Percentiles rank a stretch among this genome's conserved stretches.
Evolutionary conservation across 2,797 vertebrate species (phyloP).

Genomic region (Lindbergichthys nudifrons): DNA sequence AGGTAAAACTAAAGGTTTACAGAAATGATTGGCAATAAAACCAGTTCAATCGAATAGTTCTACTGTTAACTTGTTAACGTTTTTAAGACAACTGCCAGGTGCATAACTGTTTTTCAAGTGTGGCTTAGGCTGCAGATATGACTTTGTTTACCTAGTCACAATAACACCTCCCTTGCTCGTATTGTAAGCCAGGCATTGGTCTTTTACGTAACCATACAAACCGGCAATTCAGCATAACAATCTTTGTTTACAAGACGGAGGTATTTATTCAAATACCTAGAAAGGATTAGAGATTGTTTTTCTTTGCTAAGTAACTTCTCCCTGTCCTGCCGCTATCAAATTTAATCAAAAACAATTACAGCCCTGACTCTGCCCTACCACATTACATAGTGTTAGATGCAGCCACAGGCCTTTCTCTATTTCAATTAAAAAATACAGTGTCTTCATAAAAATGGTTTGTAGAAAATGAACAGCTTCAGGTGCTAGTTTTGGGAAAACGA

Average conservation of each 20-base stretch:
- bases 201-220: conserved; percentile 24
- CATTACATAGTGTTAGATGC: conserved; percentile 30
- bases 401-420: conserved; percentile 49
- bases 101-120: neutral
- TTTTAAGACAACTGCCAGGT: neutral
- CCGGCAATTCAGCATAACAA: conserved; percentile 24
- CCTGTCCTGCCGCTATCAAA: conserved; percentile 43
- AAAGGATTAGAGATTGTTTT: conserved; percentile 37
- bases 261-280: conserved; percentile 31
- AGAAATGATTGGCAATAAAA: conserved; percentile 6
- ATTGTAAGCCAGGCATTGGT: neutral
- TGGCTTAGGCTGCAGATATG: conserved; percentile 19
- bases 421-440: conserved; percentile 57
- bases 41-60: neutral
- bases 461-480: conserved; percentile 37
- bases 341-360: conserved; percentile 64
- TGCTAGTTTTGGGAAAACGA: conserved; percentile 40
- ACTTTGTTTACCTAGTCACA: conserved; percentile 17
- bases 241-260: conserved; percentile 26
- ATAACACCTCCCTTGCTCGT: conserved; percentile 1
- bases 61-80: neutral
- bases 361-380: conserved; percentile 44
- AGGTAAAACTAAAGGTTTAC: conserved; percentile 1
- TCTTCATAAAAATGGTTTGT: conserved; percentile 34
- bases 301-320: conserved; percentile 29